A percentile compares a stretch with the other conserved stretches of the same genome.
These are phyloP conservation scores for Pachymerium ferrugineum DNA, from an alignment of 2,888 invertebrate genomes.

Conservation along the genomic window DNA sequence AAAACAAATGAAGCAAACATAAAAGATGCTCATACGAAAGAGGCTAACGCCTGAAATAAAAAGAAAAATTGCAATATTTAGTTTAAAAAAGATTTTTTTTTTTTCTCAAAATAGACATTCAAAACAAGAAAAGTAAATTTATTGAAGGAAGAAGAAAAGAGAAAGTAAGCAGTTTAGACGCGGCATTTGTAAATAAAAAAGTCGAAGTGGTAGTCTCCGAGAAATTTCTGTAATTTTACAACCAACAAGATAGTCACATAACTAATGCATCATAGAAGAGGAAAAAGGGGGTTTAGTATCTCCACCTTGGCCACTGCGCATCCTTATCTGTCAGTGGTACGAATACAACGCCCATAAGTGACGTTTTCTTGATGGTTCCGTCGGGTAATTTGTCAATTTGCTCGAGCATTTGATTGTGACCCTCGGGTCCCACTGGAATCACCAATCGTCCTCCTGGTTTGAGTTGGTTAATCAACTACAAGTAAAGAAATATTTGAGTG, in stretches of 20 bases:
- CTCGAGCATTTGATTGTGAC: slow-evolving; percentile 78
- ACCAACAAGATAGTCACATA: neutral
- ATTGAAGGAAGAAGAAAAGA: neutral
- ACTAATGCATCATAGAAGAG: neutral
- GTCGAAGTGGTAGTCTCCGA: neutral
- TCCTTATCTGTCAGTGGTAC: slow-evolving; percentile 89
- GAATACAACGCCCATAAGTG: slow-evolving; percentile 91
- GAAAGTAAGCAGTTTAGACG: neutral
- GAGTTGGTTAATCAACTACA: slow-evolving; percentile 73
- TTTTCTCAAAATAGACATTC: neutral
- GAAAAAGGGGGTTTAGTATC: slow-evolving; percentile 25
- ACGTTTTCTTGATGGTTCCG: slow-evolving; percentile 67
- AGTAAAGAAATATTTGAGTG: slow-evolving; percentile 33
- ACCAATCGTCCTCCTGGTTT: slow-evolving; percentile 88
- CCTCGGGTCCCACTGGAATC: slow-evolving; percentile 81
- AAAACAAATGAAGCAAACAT: no score
- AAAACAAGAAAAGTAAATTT: neutral
- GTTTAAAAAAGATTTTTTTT: neutral
- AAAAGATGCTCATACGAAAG: no score
- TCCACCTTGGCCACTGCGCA: slow-evolving; percentile 59
- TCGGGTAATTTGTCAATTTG: slow-evolving; percentile 82
- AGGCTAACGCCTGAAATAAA: neutral
- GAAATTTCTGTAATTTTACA: neutral
- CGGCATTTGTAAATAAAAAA: neutral
- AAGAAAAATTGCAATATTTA: no score